Base-by-base conservation (phyloP, 2,888 invertebrate species). In the Mesorhabditis sp. region DNA sequence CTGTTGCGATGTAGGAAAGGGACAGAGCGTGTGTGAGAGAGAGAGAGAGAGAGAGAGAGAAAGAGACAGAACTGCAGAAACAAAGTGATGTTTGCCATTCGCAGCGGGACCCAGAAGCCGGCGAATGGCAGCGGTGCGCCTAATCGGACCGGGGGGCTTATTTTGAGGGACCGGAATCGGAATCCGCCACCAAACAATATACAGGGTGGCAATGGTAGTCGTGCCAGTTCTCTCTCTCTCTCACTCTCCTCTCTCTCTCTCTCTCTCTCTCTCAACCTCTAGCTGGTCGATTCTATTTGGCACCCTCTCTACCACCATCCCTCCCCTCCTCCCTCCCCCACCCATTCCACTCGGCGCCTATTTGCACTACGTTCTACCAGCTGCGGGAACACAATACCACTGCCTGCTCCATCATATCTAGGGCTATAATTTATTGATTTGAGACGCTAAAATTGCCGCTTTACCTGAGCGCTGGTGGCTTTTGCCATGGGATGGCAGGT, bases 291-390 rank as follows among this genome's bases (percentile, higher is more conserved):
- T 45, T 28, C 6, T 45, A 28, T 66, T 13, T 50, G 6, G 13
- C 66, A n/a, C 28, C 28, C 28, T 28, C 28, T 28, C 28, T 28
- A 28, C 28, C 28, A 28, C 28, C 67, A 67, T 44, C 65, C 62
- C 65, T 67, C 65, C 41, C 66, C 67, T 66, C 65, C 69, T 64
- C 64, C 67, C 69, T 63, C 62, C 65, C 66, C 72, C 69, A 65
- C 63, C 66, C 45, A 45, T 68, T 45, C 66, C 63, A 15, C 62
- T 13, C 45, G 66, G 67, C 68, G 65, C 67, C 69, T 67, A 62
- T 63, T 68, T 43, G 61, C 67, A 58, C 45, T 65, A 28, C 28
- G 28, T 28, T 28, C 28, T 28, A 28, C 28, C 28, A 28, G 28
- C 28, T 28, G n/a, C 58, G n/a, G 4, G 13, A 4, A 15, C 67